Base-by-base conservation (phyloP, 2,888 invertebrate genomes). In the Halictus quadricinctus region DNA sequence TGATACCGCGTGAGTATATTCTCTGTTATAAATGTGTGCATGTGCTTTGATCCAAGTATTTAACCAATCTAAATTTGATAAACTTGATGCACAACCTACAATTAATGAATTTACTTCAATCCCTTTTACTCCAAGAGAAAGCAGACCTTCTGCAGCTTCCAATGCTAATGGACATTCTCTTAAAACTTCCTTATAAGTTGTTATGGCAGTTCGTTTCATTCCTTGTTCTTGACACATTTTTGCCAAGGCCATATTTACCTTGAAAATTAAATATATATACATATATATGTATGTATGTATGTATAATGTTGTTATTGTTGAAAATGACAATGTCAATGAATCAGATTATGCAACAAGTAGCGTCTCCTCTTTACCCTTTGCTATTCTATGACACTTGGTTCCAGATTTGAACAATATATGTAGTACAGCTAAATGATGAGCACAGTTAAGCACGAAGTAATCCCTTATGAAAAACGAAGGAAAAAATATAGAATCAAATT, bases 131-230 rank as follows among this genome's bases (percentile, higher is more conserved):
- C 97, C 97, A 72, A 98, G 94, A 85, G 96, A 96, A 76, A 98
- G 94, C 41, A 98, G 95, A 81, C 96, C 96, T 93, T 97, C 96
- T 4, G 97, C 96, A 10, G 97, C 97, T 91, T 97, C 97, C 81
- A 98, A 91, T 0, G 97, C 97, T 93, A 97, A 95, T 0, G 98
- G 97, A 92, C 96, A 97, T 90, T 97, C 97, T 88, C 96, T 95
- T 74, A 98, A 93, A 15, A 98, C 97, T 95, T 98, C 98, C 93
- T 97, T 97, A 93, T 97, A 98, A 50, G 97, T 96, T 2, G 96
- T 95, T 76, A 97, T 96, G 0, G 97, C 97, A 25, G 97, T 96
- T 76, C 97, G 94, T 89, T 97, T 97, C 95, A 96, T 96, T 18
- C 97, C 97, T 80, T 95, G 95, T 86, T 96, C 96, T 90, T 96